Evolutionary conservation across 2,113 vertebrate species (phyloP).

Genomic region (Platanista minor): DNA sequence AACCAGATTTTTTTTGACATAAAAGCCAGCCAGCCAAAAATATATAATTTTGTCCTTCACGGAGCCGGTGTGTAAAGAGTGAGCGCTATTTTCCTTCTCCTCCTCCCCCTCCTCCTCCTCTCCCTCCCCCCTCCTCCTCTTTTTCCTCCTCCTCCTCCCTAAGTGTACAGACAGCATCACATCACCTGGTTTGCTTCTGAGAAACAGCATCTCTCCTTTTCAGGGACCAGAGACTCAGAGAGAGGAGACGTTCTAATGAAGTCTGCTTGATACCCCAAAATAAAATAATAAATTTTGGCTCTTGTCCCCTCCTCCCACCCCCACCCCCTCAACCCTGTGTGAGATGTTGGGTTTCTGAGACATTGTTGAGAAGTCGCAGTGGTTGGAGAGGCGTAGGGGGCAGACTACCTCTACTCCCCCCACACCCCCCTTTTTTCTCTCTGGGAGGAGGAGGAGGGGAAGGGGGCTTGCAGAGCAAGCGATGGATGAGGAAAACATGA

Average conservation of each 20-base stretch:
- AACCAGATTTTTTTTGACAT: conserved; percentile 44
- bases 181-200: conserved; percentile 82
- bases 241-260: conserved; percentile 82
- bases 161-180: conserved; percentile 77
- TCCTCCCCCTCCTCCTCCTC: conserved; percentile 30
- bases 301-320: conserved; percentile 61
- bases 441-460: conserved; percentile 68
- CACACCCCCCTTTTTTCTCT: conserved; percentile 63
- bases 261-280: conserved; percentile 77
- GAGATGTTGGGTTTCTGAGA: conserved; percentile 71
- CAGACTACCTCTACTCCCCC: conserved; percentile 43
- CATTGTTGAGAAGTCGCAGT: conserved; percentile 72
- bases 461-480: conserved; percentile 80
- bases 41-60: conserved; percentile 69
- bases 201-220: conserved; percentile 64
- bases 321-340: conserved; percentile 56
- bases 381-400: conserved; percentile 68
- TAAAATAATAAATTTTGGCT: conserved; percentile 74
- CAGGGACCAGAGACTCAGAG: conserved; percentile 57
- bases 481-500: conserved; percentile 95
- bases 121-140: background rate
- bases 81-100: conserved; percentile 67
- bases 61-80: conserved; percentile 80
- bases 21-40: conserved; percentile 58
- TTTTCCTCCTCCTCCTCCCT: conserved; percentile 54